Percentiles rank a stretch among this genome's conserved stretches.
These are phyloP conservation scores for Corticium candelabrum DNA, from an alignment of 37 sponge, comb jelly and placozoan genomes.

Conservation along the genomic window DNA sequence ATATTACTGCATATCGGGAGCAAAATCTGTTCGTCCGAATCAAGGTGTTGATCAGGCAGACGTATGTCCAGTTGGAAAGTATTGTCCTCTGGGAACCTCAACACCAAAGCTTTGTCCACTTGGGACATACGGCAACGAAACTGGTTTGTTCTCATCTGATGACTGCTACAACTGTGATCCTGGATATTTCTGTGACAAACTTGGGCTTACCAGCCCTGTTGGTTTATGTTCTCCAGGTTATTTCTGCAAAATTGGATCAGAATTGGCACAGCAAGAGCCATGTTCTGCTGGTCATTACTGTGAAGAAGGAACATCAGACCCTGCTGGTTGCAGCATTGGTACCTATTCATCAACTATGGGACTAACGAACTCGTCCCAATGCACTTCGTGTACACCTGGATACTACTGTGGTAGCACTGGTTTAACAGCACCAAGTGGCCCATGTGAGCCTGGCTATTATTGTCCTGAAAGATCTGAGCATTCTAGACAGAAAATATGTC, in stretches of 20 bases:
- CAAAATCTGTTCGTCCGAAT: neutral
- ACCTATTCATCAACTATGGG: constrained; percentile 12
- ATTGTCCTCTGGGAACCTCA: constrained; percentile 12
- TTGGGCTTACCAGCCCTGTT: neutral
- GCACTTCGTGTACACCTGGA: constrained; percentile 18
- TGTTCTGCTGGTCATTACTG: constrained; percentile 30
- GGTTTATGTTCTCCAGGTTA: constrained; percentile 18
- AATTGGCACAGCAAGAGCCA: constrained; percentile 3
- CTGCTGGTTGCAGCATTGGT: constrained; percentile 21
- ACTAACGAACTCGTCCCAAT: neutral
- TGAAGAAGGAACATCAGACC: constrained; percentile 8
- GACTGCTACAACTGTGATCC: neutral
- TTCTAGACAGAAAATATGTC: constrained; percentile 14
- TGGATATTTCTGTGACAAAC: constrained; percentile 14
- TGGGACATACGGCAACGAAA: neutral
- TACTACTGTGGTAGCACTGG: constrained; percentile 19
- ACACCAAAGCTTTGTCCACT: constrained; percentile 12
- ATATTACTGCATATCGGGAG: constrained; percentile 8
- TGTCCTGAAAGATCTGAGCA: neutral
- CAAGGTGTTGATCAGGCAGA: constrained; percentile 15
- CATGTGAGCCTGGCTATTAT: neutral
- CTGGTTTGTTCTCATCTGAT: neutral
- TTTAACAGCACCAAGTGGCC: neutral
- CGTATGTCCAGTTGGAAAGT: constrained; percentile 26
- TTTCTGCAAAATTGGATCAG: constrained; percentile 14